Evolutionary conservation across 2,797 vertebrate genomes (phyloP).

Genomic region (Alectoris magna): DNA sequence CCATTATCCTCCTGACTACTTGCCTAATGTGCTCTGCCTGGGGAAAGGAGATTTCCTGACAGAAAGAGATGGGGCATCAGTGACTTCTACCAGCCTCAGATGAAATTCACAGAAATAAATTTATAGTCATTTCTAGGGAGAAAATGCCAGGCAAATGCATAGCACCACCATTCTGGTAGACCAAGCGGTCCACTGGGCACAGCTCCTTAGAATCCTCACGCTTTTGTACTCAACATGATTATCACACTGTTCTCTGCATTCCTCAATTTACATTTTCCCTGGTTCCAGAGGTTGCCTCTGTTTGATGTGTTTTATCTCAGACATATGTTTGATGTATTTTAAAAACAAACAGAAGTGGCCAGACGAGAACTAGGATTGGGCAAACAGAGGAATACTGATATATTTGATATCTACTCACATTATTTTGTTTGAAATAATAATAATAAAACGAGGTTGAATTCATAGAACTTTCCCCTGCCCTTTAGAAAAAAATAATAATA

Average conservation of each 20-base stretch:
- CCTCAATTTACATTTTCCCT: constrained; percentile 1
- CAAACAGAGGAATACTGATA: constrained; percentile 6
- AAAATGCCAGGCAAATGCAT: neutral
- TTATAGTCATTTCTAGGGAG: neutral
- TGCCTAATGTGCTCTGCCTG: neutral
- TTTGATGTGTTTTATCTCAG: constrained; percentile 58
- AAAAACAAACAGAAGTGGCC: constrained; percentile 28
- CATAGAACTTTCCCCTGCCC: constrained; percentile 1
- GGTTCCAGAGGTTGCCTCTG: neutral
- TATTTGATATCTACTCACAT: constrained; percentile 29
- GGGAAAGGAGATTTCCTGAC: neutral
- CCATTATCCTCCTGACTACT: neutral
- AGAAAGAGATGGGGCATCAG: neutral
- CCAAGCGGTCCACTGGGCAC: neutral
- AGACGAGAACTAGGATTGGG: constrained; percentile 1
- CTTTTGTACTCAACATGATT: neutral
- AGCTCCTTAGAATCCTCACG: neutral
- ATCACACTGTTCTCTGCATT: neutral
- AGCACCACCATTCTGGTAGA: neutral
- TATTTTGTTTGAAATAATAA: constrained; percentile 40
- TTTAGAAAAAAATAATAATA: neutral
- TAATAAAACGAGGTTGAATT: constrained; percentile 4
- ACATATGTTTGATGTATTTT: constrained; percentile 44
- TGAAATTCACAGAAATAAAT: neutral
- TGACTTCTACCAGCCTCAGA: neutral